These are phyloP conservation scores for Bombyx mori DNA, from an alignment of 1,140 invertebrate species.

Conservation along the genomic window DNA sequence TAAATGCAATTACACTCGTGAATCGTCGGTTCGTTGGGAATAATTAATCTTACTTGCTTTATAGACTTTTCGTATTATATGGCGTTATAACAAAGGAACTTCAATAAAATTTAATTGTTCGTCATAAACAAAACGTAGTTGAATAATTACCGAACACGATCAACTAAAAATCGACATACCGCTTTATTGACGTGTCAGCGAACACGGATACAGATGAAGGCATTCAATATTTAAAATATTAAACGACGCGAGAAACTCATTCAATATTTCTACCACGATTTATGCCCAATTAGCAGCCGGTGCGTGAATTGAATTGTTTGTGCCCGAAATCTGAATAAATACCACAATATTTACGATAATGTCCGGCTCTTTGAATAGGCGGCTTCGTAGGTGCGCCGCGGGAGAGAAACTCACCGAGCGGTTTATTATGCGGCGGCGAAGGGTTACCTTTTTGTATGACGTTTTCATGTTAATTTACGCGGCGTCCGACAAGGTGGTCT, in stretches of 20 bases:
- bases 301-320: conserved; percentile 69
- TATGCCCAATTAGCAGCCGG: conserved; percentile 63
- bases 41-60: no score
- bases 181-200: conserved; percentile 52
- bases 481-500: conserved; percentile 58
- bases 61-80: no score
- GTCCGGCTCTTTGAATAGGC: conserved; percentile 55
- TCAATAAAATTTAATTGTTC: neutral
- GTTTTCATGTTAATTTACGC: conserved; percentile 66
- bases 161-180: conserved; percentile 35
- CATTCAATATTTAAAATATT: conserved; percentile 56
- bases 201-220: conserved; percentile 57
- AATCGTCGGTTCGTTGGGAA: no score
- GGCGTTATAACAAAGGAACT: no score
- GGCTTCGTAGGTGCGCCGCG: conserved; percentile 42
- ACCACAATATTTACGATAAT: conserved; percentile 68
- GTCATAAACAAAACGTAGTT: neutral
- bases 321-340: conserved; percentile 62
- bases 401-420: conserved; percentile 33
- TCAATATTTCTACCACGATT: conserved; percentile 66
- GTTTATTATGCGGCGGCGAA: conserved; percentile 54
- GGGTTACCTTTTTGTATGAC: conserved; percentile 63
- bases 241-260: conserved; percentile 62
- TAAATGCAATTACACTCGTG: no score
- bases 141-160: conserved; percentile 11